Conservation (phyloP, 2,797 vertebrate species). For the Synaphobranchus kaupii region DNA sequence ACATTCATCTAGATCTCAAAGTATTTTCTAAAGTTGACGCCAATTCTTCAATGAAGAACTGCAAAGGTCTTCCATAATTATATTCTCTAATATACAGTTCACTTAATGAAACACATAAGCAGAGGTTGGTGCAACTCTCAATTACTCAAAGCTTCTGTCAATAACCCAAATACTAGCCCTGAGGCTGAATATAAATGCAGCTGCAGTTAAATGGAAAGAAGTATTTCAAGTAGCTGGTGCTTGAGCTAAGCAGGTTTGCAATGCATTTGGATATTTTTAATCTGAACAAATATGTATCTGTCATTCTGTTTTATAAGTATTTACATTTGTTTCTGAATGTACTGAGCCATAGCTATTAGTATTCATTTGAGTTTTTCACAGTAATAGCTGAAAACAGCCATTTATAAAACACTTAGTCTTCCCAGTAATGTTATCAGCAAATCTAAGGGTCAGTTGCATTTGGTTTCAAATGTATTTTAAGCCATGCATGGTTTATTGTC, state of each 20-base stretch:
- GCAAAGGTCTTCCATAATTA: neutral
- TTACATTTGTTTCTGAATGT: too few relatives aligned
- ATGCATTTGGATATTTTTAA: neutral
- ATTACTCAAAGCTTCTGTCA: neutral
- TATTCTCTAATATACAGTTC: neutral
- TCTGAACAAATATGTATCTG: neutral
- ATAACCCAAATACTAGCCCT: neutral
- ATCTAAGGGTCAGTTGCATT: neutral
- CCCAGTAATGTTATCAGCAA: constrained; percentile 1
- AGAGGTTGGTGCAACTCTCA: neutral
- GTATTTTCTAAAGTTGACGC: neutral
- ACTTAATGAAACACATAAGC: neutral
- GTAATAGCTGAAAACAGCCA: too few relatives aligned
- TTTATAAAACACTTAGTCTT: neutral
- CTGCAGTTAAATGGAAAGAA: neutral
- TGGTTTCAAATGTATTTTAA: neutral
- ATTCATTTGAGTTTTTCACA: too few relatives aligned
- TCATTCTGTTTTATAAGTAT: too few relatives aligned
- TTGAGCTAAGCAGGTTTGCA: neutral
- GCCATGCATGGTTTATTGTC: neutral
- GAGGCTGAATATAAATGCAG: neutral
- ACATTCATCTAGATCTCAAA: neutral
- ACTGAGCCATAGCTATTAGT: too few relatives aligned
- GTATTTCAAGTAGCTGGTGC: neutral
- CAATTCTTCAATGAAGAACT: neutral